Evolutionary conservation across 2,888 invertebrate species (phyloP), one percentile per base, ranked within the genome.

Genomic region (Herminia tarsipennalis): DNA sequence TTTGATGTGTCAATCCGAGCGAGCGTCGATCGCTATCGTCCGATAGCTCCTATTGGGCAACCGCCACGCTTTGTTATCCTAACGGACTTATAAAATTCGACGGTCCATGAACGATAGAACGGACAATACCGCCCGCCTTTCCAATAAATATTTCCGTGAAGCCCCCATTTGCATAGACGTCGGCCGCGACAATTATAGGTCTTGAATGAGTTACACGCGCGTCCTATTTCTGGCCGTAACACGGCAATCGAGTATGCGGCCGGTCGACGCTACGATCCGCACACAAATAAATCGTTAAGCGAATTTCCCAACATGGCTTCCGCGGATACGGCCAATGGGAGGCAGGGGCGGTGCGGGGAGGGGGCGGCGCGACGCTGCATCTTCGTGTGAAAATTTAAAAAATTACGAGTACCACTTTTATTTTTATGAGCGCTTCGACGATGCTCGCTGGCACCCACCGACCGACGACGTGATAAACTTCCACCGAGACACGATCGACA

Each of bases 1-100:
- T 79, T 86, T 86, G 90, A 91, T 87, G 88, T 90, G 89, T 91
- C 91, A 90, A 89, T 91, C 88, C 73, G 56, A 73, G 65, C 77
- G 74, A 72, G 71, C 65, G 69, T 70, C 80, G 87, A 86, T 87
- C 80, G 72, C 79, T 86, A 88, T 88, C 87, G 71, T 56, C 61
- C 77, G 75, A 80, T 83, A 80, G 85, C 87, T 87, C 70, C 88
- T 83, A 88, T 90, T 88, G 88, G 86, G 81, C 79, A 87, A 87
- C 83, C 82, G 82, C 78, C 73, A 76, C 73, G 84, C 86, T 88
- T 89, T 89, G 88, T 89, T 88, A 84, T 83, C 81, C 76, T 84
- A 86, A 88, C 84, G 83, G 83, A 81, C 79, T 83, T 80, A 79
- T 76, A 81, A 85, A 83, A 83, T 74, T 79, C 76, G 81, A 81